A percentile compares a stretch with the other conserved stretches of the same genome.
Evolutionary conservation across 2,888 invertebrate genomes (phyloP).

Genomic region (Argynnis bischoffii): DNA sequence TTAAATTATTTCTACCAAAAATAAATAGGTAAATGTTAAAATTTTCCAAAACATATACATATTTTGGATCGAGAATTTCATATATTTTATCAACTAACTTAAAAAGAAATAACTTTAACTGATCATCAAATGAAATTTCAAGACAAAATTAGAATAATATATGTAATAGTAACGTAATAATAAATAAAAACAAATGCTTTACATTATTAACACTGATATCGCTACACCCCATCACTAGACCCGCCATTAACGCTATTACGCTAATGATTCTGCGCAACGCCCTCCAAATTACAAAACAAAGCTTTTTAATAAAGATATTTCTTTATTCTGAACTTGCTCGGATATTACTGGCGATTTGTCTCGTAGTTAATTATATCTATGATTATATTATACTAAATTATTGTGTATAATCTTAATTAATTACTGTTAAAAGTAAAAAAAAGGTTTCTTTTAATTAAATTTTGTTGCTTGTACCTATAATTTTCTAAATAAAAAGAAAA

Average conservation of each 20-base stretch:
- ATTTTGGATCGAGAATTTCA: too few relatives aligned
- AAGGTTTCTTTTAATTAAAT: too few relatives aligned
- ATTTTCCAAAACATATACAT: too few relatives aligned
- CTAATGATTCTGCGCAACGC: slow-evolving; percentile 69
- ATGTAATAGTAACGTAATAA: not conserved
- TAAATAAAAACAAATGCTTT: not conserved
- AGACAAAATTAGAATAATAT: not conserved
- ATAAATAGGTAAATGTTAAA: too few relatives aligned
- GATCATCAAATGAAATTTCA: too few relatives aligned
- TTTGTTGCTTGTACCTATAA: too few relatives aligned
- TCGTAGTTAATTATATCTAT: slow-evolving; percentile 11
- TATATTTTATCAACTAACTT: too few relatives aligned
- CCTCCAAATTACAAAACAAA: slow-evolving; percentile 75
- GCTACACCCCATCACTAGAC: slow-evolving; percentile 35
- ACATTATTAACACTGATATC: not conserved
- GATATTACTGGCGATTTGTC: slow-evolving; percentile 18
- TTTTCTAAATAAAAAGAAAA: too few relatives aligned
- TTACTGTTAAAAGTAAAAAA: slow-evolving; percentile 19
- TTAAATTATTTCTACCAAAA: too few relatives aligned
- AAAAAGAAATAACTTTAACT: too few relatives aligned
- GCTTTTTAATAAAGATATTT: slow-evolving; percentile 73
- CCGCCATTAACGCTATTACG: slow-evolving; percentile 71
- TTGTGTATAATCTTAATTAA: not conserved
- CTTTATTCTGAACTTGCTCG: slow-evolving; percentile 34
- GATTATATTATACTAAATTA: not conserved